Evolutionary conservation across 1,140 invertebrate genomes (phyloP).

Genomic region (Megalopta genalis): DNA sequence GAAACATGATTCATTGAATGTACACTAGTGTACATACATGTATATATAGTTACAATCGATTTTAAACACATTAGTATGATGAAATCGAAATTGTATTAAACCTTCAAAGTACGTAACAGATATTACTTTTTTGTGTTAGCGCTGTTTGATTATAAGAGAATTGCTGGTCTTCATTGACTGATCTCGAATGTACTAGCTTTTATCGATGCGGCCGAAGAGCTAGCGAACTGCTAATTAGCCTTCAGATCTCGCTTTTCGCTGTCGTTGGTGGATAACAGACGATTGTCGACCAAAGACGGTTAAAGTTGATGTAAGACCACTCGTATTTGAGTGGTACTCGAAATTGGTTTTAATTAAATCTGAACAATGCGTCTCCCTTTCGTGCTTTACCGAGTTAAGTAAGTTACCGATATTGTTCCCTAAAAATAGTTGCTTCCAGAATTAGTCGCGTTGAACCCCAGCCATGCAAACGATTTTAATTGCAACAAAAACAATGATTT

Average conservation of each 20-base stretch:
- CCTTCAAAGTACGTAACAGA: too few species aligned
- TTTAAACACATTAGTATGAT: too few species aligned
- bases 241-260: slow-evolving; percentile 49
- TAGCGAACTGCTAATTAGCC: slow-evolving; percentile 61
- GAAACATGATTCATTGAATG: too few species aligned
- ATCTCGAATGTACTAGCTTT: not conserved
- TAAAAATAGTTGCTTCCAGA: slow-evolving; percentile 30
- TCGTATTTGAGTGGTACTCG: slow-evolving; percentile 39
- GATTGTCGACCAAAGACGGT: slow-evolving; percentile 30
- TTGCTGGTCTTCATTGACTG: not conserved
- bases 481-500: slow-evolving; percentile 33
- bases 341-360: slow-evolving; percentile 68
- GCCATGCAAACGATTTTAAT: slow-evolving; percentile 50
- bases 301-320: slow-evolving; percentile 50
- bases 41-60: too few species aligned
- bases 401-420: slow-evolving; percentile 49
- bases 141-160: not conserved
- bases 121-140: not conserved
- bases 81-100: too few species aligned
- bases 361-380: slow-evolving; percentile 55
- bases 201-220: slow-evolving; percentile 2
- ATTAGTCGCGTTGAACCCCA: slow-evolving; percentile 30
- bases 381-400: slow-evolving; percentile 32
- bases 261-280: slow-evolving; percentile 17
- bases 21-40: too few species aligned